phyloP scores from a whole-genome alignment of 2,797 vertebrate genomes.

The Acipenser ruthenus region DNA sequence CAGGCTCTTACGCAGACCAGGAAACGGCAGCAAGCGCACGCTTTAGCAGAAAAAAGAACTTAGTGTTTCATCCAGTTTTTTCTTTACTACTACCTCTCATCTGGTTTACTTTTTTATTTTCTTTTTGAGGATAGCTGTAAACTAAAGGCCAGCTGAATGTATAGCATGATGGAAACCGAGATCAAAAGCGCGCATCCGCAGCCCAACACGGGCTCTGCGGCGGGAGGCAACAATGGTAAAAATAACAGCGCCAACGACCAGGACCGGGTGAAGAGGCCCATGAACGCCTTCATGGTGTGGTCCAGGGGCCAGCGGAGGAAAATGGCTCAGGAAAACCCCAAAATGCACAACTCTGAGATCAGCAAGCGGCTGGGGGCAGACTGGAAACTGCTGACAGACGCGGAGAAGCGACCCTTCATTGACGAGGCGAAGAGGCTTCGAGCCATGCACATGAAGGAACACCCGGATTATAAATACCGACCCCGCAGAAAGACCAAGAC shows the following conservation, averaged over 20 bases:
- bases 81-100: not conserved
- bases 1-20: conserved; percentile 24
- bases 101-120: conserved; percentile 8
- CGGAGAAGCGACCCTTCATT: conserved; percentile 94
- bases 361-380: conserved; percentile 93
- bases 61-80: not conserved
- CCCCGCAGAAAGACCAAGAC: conserved; percentile 98
- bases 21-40: not conserved
- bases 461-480: conserved; percentile 99
- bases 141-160: conserved; percentile 65
- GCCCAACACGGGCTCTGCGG: conserved; percentile 59
- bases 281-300: conserved; percentile 99
- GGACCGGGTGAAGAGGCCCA: conserved; percentile 93
- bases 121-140: conserved; percentile 38
- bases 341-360: conserved; percentile 99
- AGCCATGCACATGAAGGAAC: conserved; percentile 98
- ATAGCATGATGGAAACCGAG: conserved; percentile 93
- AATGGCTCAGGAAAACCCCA: conserved; percentile 97
- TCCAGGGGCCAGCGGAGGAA: conserved; percentile 90
- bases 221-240: conserved; percentile 36
- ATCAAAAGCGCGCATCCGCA: conserved; percentile 82
- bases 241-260: conserved; percentile 68
- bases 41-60: not conserved
- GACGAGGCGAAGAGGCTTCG: conserved; percentile 94
- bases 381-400: conserved; percentile 95